Percentiles rank a stretch among this genome's conserved stretches.
These are phyloP conservation scores for Hoplostethus atlanticus DNA, from an alignment of 2,797 vertebrate genomes.

Conservation along the genomic window DNA sequence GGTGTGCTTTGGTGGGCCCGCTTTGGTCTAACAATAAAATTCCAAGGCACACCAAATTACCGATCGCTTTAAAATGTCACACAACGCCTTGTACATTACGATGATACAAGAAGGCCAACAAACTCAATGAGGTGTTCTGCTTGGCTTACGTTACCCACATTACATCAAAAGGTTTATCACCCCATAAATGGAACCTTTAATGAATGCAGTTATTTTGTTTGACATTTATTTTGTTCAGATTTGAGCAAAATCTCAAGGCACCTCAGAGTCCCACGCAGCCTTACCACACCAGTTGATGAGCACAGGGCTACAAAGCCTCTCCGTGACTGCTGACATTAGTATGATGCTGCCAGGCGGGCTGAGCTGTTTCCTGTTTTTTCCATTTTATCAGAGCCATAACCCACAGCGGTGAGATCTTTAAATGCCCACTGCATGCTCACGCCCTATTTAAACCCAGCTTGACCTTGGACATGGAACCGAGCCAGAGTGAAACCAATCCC, in stretches of 20 bases:
- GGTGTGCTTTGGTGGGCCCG: not conserved
- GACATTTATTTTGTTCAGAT: not conserved
- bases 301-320: not conserved
- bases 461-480: not conserved
- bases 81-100: not conserved
- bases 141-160: not conserved
- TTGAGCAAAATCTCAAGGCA: not conserved
- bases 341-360: not conserved
- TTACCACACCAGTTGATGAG: not conserved
- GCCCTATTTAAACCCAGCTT: conserved; percentile 1
- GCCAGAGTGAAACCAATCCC: not conserved
- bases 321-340: not conserved
- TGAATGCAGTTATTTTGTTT: conserved; percentile 1
- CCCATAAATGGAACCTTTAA: not conserved
- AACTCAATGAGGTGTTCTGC: not conserved
- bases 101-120: not conserved
- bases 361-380: not conserved
- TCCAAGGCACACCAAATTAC: no score
- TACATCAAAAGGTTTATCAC: not conserved
- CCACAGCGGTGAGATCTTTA: not conserved
- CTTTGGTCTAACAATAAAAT: not conserved
- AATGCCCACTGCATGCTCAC: not conserved
- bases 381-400: not conserved
- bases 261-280: not conserved
- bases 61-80: not conserved